Evolutionary conservation across 1,140 invertebrate species (phyloP).

Genomic region (Caenorhabditis latens): DNA sequence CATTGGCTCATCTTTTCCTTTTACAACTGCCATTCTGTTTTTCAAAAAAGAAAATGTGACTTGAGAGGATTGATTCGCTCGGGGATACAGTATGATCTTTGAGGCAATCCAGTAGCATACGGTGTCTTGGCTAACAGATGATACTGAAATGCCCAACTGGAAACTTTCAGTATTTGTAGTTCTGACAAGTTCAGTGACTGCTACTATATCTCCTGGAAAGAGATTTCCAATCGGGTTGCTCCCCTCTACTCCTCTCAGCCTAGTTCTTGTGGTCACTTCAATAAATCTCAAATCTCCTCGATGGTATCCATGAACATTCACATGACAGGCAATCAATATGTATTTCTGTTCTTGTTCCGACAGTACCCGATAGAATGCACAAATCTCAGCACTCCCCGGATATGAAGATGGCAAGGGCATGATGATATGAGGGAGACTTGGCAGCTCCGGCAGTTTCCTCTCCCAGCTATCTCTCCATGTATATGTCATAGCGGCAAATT

Average conservation of each 20-base stretch:
- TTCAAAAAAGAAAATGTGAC: not conserved
- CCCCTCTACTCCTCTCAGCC: not conserved
- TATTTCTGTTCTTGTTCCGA: not conserved
- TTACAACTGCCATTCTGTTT: conserved; percentile 24
- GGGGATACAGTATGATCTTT: not conserved
- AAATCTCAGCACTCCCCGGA: not conserved
- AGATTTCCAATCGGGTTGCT: not conserved
- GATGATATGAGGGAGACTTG: not conserved
- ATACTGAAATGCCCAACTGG: not conserved
- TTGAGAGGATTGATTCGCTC: too few species aligned
- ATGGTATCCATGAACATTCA: conserved; percentile 40
- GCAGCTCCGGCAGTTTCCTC: not conserved
- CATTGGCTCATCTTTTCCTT: conserved; percentile 27
- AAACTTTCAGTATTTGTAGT: too few species aligned
- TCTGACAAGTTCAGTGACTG: conserved; percentile 6
- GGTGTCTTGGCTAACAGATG: not conserved
- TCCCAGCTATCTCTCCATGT: not conserved
- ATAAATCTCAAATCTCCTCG: conserved; percentile 38
- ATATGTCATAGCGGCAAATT: not conserved
- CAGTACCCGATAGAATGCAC: conserved; percentile 15
- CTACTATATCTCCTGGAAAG: conserved; percentile 26
- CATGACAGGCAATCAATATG: conserved; percentile 16
- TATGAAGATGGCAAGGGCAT: not conserved
- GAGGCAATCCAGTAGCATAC: not conserved
- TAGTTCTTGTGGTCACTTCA: not conserved